A percentile compares a stretch with the other conserved stretches of the same genome.
These are phyloP conservation scores for Uria lomvia DNA, from an alignment of 2,113 vertebrate species.

Conservation along the genomic window DNA sequence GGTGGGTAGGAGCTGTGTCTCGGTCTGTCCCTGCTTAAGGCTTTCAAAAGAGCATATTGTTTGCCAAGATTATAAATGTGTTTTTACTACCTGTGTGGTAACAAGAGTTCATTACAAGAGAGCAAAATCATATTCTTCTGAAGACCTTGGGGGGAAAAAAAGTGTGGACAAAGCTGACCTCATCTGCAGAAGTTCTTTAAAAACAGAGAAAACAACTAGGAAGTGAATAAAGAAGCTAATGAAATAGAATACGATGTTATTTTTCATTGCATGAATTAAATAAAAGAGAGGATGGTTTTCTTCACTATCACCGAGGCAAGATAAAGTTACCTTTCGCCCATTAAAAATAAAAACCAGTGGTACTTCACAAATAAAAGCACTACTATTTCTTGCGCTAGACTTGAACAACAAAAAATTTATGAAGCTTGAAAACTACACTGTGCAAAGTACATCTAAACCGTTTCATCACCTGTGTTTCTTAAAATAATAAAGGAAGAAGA, in stretches of 20 bases:
- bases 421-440: neutral
- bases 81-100: neutral
- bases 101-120: neutral
- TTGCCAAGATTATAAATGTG: neutral
- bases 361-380: neutral
- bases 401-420: constrained; percentile 3
- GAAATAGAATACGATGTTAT: neutral
- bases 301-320: neutral
- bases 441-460: neutral
- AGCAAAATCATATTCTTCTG: neutral
- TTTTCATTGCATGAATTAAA: neutral
- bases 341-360: neutral
- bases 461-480: neutral
- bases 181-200: neutral
- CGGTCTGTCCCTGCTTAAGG: neutral
- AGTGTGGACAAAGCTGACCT: neutral
- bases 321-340: neutral
- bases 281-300: neutral
- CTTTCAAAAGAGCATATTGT: neutral
- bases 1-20: neutral
- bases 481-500: neutral
- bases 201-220: neutral
- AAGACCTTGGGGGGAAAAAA: neutral
- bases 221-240: neutral
- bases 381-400: neutral